Evolutionary conservation across 2,888 invertebrate species (phyloP), one percentile per base, ranked within the genome.

Genomic region (Opisthograptis luteolata): DNA sequence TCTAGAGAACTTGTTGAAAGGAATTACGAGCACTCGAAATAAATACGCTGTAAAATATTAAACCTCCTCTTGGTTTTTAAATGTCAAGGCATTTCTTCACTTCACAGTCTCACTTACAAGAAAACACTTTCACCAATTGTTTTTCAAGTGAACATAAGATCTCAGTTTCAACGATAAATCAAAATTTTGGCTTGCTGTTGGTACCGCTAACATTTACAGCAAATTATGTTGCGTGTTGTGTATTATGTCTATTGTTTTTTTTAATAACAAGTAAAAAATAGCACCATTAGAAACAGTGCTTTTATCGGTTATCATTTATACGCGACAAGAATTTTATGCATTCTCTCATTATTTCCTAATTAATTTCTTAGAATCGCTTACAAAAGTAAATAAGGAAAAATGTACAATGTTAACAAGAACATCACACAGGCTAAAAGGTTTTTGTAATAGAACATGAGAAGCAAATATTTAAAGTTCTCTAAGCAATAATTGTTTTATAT

Each of bases 81-180:
- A 56, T 41, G 42, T 43, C 32, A 20, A 45, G 34, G 19, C 36
- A n/a, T n/a, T n/a, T n/a, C n/a, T n/a, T n/a, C n/a, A n/a, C n/a
- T n/a, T n/a, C 41, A 45, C 30, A 39, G 41, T 46, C 24, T 41
- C 47, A 37, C 53, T 44, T 39, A 43, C 28, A 27, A 45, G 53
- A 49, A 61, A 62, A 60, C 63, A 55, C 57, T 61, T 47, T 62
- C 55, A 60, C 51, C 55, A 57, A 63, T 62, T 27, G 53, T 51
- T 59, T 55, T 45, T 12, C 14, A 35, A 39, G 31, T 24, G 12
- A 39, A 30, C 17, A 22, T 25, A 46, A 27, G n/a, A n/a, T n/a
- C n/a, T n/a, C n/a, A n/a, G n/a, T n/a, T n/a, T n/a, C n/a, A n/a
- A n/a, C n/a, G n/a, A n/a, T n/a, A n/a, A n/a, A n/a, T n/a, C n/a